phyloP scores from a whole-genome alignment of 2,113 vertebrate species.

The Bothrops jararaca region DNA sequence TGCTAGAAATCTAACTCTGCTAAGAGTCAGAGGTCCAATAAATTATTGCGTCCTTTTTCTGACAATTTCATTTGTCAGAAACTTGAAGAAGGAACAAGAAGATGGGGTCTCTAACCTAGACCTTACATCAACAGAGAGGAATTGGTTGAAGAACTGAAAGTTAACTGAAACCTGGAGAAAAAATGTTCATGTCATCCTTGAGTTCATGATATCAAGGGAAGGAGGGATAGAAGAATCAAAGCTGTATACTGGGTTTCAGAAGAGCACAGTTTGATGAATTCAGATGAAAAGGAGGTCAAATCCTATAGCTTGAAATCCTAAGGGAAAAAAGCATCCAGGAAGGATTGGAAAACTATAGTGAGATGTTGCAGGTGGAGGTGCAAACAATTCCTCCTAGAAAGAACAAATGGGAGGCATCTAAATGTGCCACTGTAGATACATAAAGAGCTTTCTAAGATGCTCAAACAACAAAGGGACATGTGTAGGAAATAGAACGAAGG shows the following conservation, averaged over 20 bases:
- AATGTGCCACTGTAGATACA: neutral
- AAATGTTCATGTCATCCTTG: neutral
- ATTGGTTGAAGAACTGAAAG: neutral
- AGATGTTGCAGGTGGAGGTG: neutral
- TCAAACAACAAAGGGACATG: neutral
- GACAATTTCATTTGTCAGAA: neutral
- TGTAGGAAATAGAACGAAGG: neutral
- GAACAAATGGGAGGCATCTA: neutral
- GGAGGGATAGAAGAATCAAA: neutral
- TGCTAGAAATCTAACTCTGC: neutral
- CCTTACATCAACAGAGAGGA: neutral
- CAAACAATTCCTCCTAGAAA: neutral
- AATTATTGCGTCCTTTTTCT: neutral
- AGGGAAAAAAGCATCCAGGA: neutral
- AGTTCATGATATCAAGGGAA: neutral
- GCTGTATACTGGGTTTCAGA: neutral
- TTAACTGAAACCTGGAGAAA: neutral
- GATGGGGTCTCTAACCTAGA: neutral
- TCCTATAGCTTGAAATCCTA: neutral
- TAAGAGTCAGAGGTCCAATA: neutral
- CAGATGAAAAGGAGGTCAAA: neutral
- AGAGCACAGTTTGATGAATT: neutral
- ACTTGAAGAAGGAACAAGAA: neutral
- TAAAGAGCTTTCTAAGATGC: neutral
- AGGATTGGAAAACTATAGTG: neutral